A percentile compares a stretch with the other conserved stretches of the same genome.
phyloP scores from a whole-genome alignment of 1,140 invertebrate genomes.

The Cephus cinctus region DNA sequence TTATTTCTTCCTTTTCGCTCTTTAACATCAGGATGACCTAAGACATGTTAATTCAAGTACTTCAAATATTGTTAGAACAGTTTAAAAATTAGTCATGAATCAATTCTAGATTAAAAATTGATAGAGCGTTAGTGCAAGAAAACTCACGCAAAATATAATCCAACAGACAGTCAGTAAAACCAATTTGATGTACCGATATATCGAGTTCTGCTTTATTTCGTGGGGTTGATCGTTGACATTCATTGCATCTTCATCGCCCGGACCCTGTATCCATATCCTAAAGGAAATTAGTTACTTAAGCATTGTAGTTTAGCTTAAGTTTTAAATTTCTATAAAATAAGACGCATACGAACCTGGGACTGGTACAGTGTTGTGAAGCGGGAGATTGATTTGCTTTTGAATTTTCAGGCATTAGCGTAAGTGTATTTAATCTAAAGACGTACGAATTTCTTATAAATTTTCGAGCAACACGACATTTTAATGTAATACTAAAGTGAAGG shows the following conservation, averaged over 20 bases:
- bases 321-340: no score
- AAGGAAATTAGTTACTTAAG: slow-evolving; percentile 2
- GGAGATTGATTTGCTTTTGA: not conserved
- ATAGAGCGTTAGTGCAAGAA: not conserved
- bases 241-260: slow-evolving; percentile 12
- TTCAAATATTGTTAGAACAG: not conserved
- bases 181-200: slow-evolving; percentile 37
- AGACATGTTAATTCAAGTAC: no score
- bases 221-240: slow-evolving; percentile 13
- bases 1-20: slow-evolving; percentile 61
- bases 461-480: no score
- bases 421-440: slow-evolving; percentile 2
- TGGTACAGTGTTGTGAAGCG: no score
- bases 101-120: not conserved
- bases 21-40: slow-evolving; percentile 67
- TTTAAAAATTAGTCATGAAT: not conserved
- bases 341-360: no score
- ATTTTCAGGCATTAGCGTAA: not conserved
- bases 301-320: no score
- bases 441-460: not conserved
- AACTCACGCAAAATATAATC: slow-evolving; percentile 41
- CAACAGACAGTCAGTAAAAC: slow-evolving; percentile 33
- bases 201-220: slow-evolving; percentile 19
- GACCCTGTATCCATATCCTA: slow-evolving; percentile 1
- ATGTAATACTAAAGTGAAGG: no score